Evolutionary conservation across 1,140 invertebrate genomes (phyloP).

Genomic region (Lasioglossum baleicum): DNA sequence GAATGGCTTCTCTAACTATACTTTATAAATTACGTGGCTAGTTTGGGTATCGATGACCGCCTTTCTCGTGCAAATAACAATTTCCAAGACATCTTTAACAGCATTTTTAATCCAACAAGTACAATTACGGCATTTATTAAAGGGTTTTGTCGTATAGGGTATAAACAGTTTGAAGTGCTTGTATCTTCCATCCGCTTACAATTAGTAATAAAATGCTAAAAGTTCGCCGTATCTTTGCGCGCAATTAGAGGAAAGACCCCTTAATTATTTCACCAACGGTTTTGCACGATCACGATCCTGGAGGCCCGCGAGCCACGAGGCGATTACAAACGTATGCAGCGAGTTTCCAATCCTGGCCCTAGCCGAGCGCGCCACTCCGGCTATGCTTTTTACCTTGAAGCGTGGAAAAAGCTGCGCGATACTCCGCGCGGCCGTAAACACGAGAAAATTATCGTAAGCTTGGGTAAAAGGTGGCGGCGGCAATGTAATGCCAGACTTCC

Average conservation of each 20-base stretch:
- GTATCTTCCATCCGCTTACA: too few relatives aligned
- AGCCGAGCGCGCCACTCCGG: not conserved
- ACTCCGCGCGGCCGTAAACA: conserved; percentile 58
- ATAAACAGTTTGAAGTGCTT: too few relatives aligned
- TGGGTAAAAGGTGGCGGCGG: conserved; percentile 53
- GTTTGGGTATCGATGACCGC: too few relatives aligned
- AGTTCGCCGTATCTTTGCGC: conserved; percentile 36
- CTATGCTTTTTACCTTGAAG: conserved; percentile 35
- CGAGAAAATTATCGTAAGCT: conserved; percentile 65
- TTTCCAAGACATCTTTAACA: too few relatives aligned
- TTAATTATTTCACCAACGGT: not conserved
- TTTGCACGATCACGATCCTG: not conserved
- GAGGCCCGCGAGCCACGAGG: not conserved
- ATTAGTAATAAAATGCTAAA: conserved; percentile 54
- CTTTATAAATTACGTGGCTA: too few relatives aligned
- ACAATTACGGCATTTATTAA: too few relatives aligned
- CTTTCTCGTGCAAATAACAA: too few relatives aligned
- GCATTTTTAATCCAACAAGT: too few relatives aligned
- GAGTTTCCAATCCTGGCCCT: conserved; percentile 37
- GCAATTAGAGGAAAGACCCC: conserved; percentile 3
- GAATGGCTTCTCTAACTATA: too few relatives aligned
- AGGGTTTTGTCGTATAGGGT: too few relatives aligned
- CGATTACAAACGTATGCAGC: not conserved
- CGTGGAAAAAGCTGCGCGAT: conserved; percentile 55
- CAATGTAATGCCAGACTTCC: conserved; percentile 42